Evolutionary conservation across 2,797 vertebrate genomes (phyloP), one percentile per base, ranked within the genome.

Genomic region (Notolepis coatsorum): DNA sequence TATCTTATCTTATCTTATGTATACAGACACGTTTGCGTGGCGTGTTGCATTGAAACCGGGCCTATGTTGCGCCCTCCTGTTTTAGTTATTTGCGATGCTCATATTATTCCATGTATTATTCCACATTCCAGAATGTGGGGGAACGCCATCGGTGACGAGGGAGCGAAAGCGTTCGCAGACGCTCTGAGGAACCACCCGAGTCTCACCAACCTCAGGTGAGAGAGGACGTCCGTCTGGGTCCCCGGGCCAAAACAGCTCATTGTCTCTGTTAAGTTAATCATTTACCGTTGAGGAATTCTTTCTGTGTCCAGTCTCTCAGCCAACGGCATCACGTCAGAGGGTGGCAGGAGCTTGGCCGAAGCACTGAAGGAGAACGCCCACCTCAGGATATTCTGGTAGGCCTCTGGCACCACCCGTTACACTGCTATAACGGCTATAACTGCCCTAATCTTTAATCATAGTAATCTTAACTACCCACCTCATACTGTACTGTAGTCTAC

Each of bases 311-410:
- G 97, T 66, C 94, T 99, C 0, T 94, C 97, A 0, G 94, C 92
- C 74, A 99, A 97, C 1, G 90, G 91, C 71, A 96, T 99, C 85
- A 94, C 95, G 0, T 88, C 94, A 3, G 88, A 87, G 55, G 97
- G 97, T 37, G 97, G 96, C 21, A 92, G 74, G 75, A 87, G 82
- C 39, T 90, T 99, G 17, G 94, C 95, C 0, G 88, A 89, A 73
- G 96, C 96, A 0, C 87, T 99, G 77, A 88, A 82, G 21, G 86
- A 92, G 54, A 99, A 98, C 80, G 59, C 67, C 2, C 80, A 89
- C 0, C 88, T 99, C 71, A 88, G 74, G 65, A 96, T 96, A 85
- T 94, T 99, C 84, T 99, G 97, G 97, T 99, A 91, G 85, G 17
- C 10, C 2, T 7, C 21, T 18, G 17, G 17, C 5, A 41, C n/a